Evolutionary conservation across 2,888 invertebrate species (phyloP), one percentile per base, ranked within the genome.

Genomic region (Coleophora deauratella): DNA sequence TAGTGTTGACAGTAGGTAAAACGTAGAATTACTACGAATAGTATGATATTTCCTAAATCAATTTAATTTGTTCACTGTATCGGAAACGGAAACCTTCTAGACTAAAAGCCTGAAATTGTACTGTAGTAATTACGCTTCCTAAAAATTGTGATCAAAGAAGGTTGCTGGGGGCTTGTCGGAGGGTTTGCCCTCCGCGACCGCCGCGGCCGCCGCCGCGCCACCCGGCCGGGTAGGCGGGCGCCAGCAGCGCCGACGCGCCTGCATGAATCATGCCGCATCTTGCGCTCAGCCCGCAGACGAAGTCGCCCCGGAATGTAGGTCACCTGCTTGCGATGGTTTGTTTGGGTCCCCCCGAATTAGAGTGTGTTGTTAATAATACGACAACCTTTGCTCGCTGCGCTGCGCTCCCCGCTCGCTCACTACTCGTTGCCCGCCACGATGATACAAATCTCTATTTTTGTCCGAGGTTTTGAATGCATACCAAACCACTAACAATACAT

Each of bases 281-380:
- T 61, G 63, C 55, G 64, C 62, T 59, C 62, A 53, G 67, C 68
- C 68, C 64, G 67, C 70, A 75, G 75, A 76, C 78, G 70, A 59
- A 21, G 21, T 6, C 21, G 62, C 21, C 57, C 51, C 62, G 69
- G 72, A 65, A 84, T 79, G 68, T 82, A 75, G 82, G 81, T 79
- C 82, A 76, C 70, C 69, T 70, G 75, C 67, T 78, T 69, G 67
- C 70, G 69, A 80, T 81, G 80, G 77, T 84, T 81, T 84, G 84
- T 84, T 84, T 84, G 82, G 84, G 80, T 80, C 78, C 78, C 57
- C 72, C 72, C 69, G 70, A 80, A 78, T 81, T 82, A 81, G 76
- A 75, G 71, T 69, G 70, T 68, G 76, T 71, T 68, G 76, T 71
- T 78, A 79, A 76, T 80, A 78, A 75, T 82, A 79, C 68, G 71